Conservation (phyloP, 1,140 invertebrate species). For the Zaprionus gabonicus region DNA sequence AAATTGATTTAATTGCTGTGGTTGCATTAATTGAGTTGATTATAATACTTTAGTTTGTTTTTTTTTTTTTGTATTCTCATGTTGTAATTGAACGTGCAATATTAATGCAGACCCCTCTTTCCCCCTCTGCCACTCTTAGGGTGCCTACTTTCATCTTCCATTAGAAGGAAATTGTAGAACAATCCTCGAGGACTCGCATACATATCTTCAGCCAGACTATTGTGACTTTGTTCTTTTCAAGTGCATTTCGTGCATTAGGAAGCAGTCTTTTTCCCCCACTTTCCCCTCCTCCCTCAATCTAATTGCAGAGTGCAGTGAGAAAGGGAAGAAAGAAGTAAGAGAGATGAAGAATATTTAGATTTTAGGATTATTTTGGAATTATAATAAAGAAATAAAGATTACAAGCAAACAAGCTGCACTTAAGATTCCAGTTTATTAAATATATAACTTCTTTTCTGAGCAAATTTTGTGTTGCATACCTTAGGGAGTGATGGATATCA, state of each 20-base stretch:
- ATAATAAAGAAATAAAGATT: too few species aligned
- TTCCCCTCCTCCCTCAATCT: not conserved
- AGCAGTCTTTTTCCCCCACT: not conserved
- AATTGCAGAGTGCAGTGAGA: too few species aligned
- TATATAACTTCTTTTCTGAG: too few species aligned
- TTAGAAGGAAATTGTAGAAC: not conserved
- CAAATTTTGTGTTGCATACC: too few species aligned
- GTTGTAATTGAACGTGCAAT: slow-evolving; percentile 22
- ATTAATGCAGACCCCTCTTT: slow-evolving; percentile 3
- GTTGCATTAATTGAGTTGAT: slow-evolving; percentile 26
- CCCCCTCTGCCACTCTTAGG: too few species aligned
- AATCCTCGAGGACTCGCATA: not conserved
- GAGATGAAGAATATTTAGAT: too few species aligned
- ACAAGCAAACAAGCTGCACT: too few species aligned
- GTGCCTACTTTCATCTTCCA: slow-evolving; percentile 24
- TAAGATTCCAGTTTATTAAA: too few species aligned
- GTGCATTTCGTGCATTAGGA: slow-evolving; percentile 31
- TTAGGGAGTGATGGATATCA: too few species aligned
- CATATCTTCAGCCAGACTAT: not conserved
- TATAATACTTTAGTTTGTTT: not conserved
- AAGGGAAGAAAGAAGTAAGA: too few species aligned
- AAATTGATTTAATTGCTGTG: slow-evolving; percentile 1
- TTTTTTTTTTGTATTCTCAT: not conserved
- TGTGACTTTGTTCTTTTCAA: slow-evolving; percentile 38
- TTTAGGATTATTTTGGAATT: too few species aligned